phyloP scores from a whole-genome alignment of 37 sponge, comb jelly and placozoan species.

The Geodia barretti region DNA sequence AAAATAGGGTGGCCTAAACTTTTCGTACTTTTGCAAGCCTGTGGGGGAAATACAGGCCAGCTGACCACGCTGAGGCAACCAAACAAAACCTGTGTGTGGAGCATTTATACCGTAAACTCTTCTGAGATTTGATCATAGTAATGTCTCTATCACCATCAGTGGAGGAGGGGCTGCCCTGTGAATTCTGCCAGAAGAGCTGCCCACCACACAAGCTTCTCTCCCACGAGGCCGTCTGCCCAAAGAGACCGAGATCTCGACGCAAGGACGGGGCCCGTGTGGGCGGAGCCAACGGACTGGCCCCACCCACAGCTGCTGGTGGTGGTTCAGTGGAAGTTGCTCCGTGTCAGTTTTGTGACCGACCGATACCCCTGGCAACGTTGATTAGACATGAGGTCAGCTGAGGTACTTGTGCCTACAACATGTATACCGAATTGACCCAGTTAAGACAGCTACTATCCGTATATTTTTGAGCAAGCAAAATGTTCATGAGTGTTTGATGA shows the following conservation, averaged over 20 bases:
- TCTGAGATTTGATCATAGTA: no score
- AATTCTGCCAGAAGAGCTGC: not conserved
- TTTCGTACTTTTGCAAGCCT: no score
- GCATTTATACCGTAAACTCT: no score
- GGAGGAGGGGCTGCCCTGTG: not conserved
- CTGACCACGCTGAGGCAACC: no score
- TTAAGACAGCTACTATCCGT: no score
- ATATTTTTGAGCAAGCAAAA: no score
- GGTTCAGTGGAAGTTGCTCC: constrained; percentile 26
- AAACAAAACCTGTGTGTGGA: no score
- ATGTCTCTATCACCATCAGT: not conserved
- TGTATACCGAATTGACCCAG: no score
- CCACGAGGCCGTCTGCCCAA: not conserved
- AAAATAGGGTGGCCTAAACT: no score
- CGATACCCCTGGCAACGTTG: constrained; percentile 19
- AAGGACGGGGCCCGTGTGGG: no score
- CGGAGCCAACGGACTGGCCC: not conserved
- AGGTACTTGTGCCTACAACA: not conserved
- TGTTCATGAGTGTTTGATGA: no score
- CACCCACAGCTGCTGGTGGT: not conserved
- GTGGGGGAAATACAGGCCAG: no score
- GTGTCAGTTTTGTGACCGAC: constrained; percentile 56
- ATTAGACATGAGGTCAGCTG: constrained; percentile 52
- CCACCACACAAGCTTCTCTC: not conserved
- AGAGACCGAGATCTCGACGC: not conserved